Percentiles rank a stretch among this genome's conserved stretches.
These are phyloP conservation scores for Holacanthus passer DNA, from an alignment of 2,113 vertebrate species.

Conservation along the genomic window DNA sequence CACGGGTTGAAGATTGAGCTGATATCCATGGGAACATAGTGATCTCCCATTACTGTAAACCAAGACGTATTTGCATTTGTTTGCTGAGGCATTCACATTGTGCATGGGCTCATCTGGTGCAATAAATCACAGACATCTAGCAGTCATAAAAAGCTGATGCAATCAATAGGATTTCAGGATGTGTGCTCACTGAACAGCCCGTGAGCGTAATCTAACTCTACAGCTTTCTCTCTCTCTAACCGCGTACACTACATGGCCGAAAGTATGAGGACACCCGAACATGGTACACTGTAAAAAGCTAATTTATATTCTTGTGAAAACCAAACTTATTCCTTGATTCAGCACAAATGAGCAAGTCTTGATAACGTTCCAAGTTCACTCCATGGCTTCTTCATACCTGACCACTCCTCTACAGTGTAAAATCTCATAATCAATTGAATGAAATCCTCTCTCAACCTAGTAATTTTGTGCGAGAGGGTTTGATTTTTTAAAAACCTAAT, in stretches of 20 bases:
- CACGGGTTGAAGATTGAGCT: background rate
- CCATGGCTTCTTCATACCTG: background rate
- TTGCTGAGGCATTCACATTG: constrained; percentile 17
- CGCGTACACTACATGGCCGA: background rate
- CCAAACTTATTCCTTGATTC: background rate
- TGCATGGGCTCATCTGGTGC: constrained; percentile 35
- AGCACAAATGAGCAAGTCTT: background rate
- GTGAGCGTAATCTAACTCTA: background rate
- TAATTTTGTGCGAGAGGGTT: too few species aligned
- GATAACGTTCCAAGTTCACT: background rate
- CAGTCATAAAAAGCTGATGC: constrained; percentile 32
- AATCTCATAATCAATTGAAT: too few species aligned
- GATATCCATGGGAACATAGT: constrained; percentile 35
- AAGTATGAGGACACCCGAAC: background rate
- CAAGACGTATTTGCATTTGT: constrained; percentile 12
- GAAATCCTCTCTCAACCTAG: too few species aligned
- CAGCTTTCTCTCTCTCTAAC: background rate
- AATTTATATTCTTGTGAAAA: background rate
- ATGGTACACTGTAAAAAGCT: background rate
- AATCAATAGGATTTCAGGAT: constrained; percentile 53
- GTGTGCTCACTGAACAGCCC: constrained; percentile 17
- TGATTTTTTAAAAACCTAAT: too few species aligned
- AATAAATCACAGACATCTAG: constrained; percentile 50
- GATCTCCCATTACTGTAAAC: constrained; percentile 9
- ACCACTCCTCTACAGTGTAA: too few species aligned